Evolutionary conservation across 2,888 invertebrate species (phyloP), one percentile per base, ranked within the genome.

Genomic region (Thymelicus lineola): DNA sequence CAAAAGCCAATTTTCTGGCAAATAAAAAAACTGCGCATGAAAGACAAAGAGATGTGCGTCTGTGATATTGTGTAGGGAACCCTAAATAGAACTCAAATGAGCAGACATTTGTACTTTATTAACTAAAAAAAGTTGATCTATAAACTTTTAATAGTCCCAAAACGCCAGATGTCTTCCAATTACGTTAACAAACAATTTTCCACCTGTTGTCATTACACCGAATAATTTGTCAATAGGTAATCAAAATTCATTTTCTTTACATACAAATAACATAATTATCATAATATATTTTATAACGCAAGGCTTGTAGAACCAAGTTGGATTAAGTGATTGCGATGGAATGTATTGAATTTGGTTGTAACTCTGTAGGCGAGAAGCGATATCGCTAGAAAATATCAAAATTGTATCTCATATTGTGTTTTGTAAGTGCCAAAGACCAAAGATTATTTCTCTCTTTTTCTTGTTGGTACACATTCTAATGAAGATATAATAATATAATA

Each of bases 151-250:
- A 67, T 67, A 17, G 42, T 46, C 45, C 35, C 36, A 1, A 10
- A 20, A 28, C 46, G 38, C 66, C 67, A 66, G 60, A 61, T 67
- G 60, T 67, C 53, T 6, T 45, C 61, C 28, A 53, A 61, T 67
- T 60, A 67, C 45, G 35, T 12, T 6, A 61, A 60, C 61, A 60
- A 66, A 59, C 50, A 66, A 50, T 38, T 14, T 15, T 42, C 6
- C 64, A 67, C 67, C 67, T 67, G 67, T 45, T 17, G 48, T 60
- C 20, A 67, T 67, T 67, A 67, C 57, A 58, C 12, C 9, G 15
- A 14, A 61, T 55, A 67, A 67, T 67, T 67, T 67, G 67, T 67
- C 60, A 61, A 67, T 45, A 45, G 61, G 35, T 61, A 50, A 50
- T 28, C 14, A 35, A 60, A 67, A 61, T 61, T 61, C 67, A 67